Evolutionary conservation across 1,140 invertebrate species (phyloP), one percentile per base, ranked within the genome.

Genomic region (Drosophila saltans): DNA sequence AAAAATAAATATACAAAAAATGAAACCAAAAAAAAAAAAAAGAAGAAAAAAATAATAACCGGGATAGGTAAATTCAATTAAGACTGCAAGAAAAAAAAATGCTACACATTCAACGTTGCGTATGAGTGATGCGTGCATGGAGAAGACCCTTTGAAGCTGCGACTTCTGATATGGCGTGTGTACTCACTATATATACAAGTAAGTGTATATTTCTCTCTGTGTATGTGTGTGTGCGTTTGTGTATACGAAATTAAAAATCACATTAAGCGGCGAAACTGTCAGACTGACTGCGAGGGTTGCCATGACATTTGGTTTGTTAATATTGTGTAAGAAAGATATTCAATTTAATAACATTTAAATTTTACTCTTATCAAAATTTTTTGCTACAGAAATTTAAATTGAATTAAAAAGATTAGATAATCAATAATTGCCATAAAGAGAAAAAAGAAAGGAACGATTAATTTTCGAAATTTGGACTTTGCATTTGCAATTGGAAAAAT

Each of bases 181-280:
- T 36, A 36, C 2, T 4, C 33, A 36, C 28, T 30, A 30, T 36
- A 36, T 36, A 36, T 36, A 36, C 33, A 36, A 6, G 52, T 6
- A 26, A 5, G 52, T 66, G 30, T 60, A 3, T 28, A 16, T 16
- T 16, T 16, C 16, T 16, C 16, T 16, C 16, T 16, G 16, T 16
- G 16, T 30, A 16, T 16, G 40, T 66, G 48, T 67, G 59, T 39
- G 16, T 39, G 60, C 4, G 28, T 36, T 36, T 52, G 30, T 48
- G 56, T 74, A 69, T 78, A 66, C 65, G 75, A 80, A 84, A 79
- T 86, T 82, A 81, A 82, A 86, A 86, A 82, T 88, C 76, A 73
- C 78, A 86, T 79, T 79, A 72, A 72, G 8, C 8, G 69, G 41
- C 40, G 41, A 45, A 52, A 60, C 43, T 24, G 28, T 9, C 21